Base-by-base conservation (phyloP, 2,797 vertebrate species). In the Clarias fuscus region DNA sequence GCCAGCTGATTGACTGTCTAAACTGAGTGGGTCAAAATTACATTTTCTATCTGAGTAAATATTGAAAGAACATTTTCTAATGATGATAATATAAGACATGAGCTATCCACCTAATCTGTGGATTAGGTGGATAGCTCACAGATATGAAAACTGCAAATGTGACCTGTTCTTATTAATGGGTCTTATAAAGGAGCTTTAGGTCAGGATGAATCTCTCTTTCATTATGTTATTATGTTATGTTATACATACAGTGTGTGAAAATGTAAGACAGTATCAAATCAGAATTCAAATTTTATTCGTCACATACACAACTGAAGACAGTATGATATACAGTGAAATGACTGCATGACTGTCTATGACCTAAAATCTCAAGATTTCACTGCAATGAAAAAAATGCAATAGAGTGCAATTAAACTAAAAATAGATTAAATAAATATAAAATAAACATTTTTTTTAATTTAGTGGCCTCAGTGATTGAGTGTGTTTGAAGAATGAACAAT, bases 1-100 rank as follows among this genome's bases (percentile, higher is more conserved):
- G 17, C 33, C n/a, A 61, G 70, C 73, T 71, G 65, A 78, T 78
- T 86, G 76, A 33, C 27, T 78, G 64, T 71, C 53, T 71, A 7
- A 3, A 65, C 40, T 83, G n/a, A 65, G 56, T 56, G 40, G 64
- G 64, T 77, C 64, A 62, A 61, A 24, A 20, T 61, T 40, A 20
- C 15, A 64, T 22, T 80, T 80, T 62, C 7, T 61, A 13, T 61
- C 13, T 71, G 68, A 73, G 37, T 53, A 73, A 73, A 40, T 62
- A 13, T 13, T 80, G 15, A 27, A 27, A 33, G 67, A 37, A 37
- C 4, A 37, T 37, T 37, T 37, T 37, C 37, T 37, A 37, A 37
- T 37, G 3, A 37, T 4, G 37, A 4, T 4, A 37, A 37, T 37
- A 37, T 37, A 37, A 37, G 4, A 37, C 4, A 0, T 37, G 37